Evolutionary conservation across 2,888 invertebrate species (phyloP), one percentile per base, ranked within the genome.

Genomic region (Eupithecia subfuscata): DNA sequence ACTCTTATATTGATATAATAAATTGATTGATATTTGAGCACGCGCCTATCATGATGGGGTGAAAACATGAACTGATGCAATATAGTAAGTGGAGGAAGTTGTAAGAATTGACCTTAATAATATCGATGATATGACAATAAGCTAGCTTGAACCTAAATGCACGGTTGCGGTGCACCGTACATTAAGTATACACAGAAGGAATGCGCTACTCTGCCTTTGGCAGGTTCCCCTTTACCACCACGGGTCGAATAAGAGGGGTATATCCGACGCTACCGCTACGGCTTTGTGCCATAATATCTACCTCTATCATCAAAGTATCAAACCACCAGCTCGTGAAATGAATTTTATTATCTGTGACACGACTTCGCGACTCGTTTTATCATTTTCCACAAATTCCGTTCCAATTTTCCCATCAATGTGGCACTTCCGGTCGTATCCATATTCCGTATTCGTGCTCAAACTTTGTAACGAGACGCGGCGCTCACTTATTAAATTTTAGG

Each of bases 331-430:
- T 77, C 70, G 75, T 64, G 68, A 75, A 77, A 77, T 78, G 78
- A 79, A 81, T 79, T 80, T 79, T 77, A 80, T 80, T 77, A 81
- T 81, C 74, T 77, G 73, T 76, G 77, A 78, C 78, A 76, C 74
- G 78, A 77, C 75, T 80, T 75, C 80, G 79, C 73, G 72, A 76
- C 75, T 77, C 79, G 77, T 79, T 80, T 79, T 56, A 80, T 80
- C 79, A 80, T 80, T 79, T 81, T 78, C 77, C 77, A 78, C 79
- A 78, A 81, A 80, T 78, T 79, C 75, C 70, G 70, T 78, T 76
- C 79, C 76, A 78, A 79, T 78, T 78, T 77, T 75, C 78, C 77
- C 80, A 78, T 79, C 78, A 75, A 78, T 78, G 78, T 76, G 78
- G 78, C 77, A 79, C 78, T 79, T 81, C 81, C 80, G 75, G 70